Evolutionary conservation across 2,888 invertebrate genomes (phyloP).

Genomic region (Acrobasis repandana): DNA sequence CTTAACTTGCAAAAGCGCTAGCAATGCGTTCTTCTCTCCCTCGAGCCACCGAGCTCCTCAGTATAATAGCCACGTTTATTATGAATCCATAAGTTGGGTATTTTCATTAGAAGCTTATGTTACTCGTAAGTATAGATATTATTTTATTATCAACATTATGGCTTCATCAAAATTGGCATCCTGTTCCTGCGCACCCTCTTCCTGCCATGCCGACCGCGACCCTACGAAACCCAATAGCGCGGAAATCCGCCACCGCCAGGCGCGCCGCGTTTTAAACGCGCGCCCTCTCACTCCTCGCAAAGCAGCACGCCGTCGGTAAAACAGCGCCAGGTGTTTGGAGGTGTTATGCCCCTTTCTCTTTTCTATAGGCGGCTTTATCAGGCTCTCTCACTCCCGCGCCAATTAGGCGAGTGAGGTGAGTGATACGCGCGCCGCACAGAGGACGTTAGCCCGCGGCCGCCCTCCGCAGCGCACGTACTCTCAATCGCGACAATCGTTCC

Average conservation of each 20-base stretch:
- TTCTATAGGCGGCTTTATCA: constrained; percentile 51
- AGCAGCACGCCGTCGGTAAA: constrained; percentile 54
- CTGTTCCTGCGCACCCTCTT: constrained; percentile 38
- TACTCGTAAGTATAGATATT: background rate
- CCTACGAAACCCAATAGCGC: constrained; percentile 61
- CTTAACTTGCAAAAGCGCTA: no score
- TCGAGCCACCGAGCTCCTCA: no score
- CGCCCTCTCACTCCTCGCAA: constrained; percentile 43
- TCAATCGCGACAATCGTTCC: constrained; percentile 40
- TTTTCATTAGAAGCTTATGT: background rate
- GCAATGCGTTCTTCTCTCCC: no score
- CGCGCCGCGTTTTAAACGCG: constrained; percentile 50
- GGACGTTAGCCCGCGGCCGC: constrained; percentile 74
- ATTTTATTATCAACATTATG: constrained; percentile 29
- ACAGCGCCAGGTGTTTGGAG: constrained; percentile 63
- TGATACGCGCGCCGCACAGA: constrained; percentile 47
- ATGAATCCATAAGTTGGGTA: no score
- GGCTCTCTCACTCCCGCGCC: constrained; percentile 62
- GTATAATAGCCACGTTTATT: no score
- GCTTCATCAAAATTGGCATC: constrained; percentile 31
- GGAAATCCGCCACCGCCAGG: constrained; percentile 59
- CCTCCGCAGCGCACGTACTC: constrained; percentile 55
- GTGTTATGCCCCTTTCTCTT: constrained; percentile 58
- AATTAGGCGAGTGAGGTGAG: constrained; percentile 57
- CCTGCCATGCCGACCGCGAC: constrained; percentile 43